Percentiles rank a stretch among this genome's conserved stretches.
These are phyloP conservation scores for Smittia aterrima DNA, from an alignment of 2,888 invertebrate species.

Conservation along the genomic window DNA sequence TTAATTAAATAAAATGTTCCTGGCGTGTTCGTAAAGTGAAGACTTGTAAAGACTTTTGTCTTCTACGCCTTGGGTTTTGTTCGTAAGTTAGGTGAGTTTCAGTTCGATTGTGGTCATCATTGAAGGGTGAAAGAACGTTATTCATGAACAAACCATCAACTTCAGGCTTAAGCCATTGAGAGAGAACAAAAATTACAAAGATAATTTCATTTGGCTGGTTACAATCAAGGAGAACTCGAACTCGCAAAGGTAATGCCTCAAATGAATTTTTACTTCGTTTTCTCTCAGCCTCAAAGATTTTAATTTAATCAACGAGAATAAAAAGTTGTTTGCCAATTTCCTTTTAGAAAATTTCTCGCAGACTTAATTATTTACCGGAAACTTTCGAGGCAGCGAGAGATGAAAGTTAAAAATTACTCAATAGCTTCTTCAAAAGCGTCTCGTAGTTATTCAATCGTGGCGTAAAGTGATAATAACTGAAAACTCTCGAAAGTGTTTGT, in stretches of 20 bases:
- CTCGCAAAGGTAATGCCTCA: not conserved
- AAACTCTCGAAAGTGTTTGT: not conserved
- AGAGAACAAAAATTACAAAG: no score
- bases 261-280: not conserved
- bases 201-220: no score
- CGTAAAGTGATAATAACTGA: not conserved
- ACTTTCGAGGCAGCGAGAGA: not conserved
- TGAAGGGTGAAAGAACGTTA: no score
- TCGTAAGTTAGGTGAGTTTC: no score
- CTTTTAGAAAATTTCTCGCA: no score
- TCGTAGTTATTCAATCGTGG: not conserved
- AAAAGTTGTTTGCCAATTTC: not conserved
- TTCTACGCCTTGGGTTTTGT: no score
- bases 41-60: not conserved
- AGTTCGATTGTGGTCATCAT: no score
- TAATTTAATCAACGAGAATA: not conserved
- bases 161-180: no score
- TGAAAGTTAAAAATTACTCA: not conserved
- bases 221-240: no score
- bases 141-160: no score
- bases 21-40: constrained; percentile 22
- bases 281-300: not conserved
- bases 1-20: constrained; percentile 28
- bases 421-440: not conserved
- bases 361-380: not conserved